These are phyloP conservation scores for Stomatorhinus ivindoensis DNA, from an alignment of 2,113 vertebrate genomes.

Conservation along the genomic window DNA sequence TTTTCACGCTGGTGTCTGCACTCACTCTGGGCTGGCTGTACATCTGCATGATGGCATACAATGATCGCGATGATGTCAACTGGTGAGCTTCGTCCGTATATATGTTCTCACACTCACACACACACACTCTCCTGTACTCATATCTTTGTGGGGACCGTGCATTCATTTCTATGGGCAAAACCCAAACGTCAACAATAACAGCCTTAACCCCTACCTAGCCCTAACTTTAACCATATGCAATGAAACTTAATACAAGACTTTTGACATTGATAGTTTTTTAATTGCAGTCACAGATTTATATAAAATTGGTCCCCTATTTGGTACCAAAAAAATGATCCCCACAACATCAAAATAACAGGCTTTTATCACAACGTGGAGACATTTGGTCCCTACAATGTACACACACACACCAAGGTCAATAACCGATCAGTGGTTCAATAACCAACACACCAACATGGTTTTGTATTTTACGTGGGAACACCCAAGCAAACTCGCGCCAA, in stretches of 20 bases:
- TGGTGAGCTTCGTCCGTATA: slow-evolving; percentile 62
- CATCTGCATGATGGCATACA: slow-evolving; percentile 70
- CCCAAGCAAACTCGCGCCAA: neutral
- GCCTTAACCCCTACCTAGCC: no score
- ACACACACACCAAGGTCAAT: neutral
- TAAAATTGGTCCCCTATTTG: no score
- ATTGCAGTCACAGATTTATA: no score
- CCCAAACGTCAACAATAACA: no score
- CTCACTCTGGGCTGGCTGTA: slow-evolving; percentile 78
- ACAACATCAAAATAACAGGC: no score
- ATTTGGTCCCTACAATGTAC: neutral
- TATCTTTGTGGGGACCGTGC: no score
- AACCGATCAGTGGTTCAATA: neutral
- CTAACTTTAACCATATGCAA: no score
- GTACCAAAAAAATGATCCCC: no score
- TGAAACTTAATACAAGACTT: no score
- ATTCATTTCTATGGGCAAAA: no score
- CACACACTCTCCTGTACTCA: neutral
- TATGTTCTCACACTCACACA: neutral
- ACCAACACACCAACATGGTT: neutral
- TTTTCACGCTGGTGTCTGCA: slow-evolving; percentile 63
- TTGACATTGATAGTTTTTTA: no score
- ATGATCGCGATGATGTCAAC: slow-evolving; percentile 82
- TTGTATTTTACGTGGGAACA: neutral
- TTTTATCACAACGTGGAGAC: no score